These are phyloP conservation scores for Fregetta grallaria DNA, from an alignment of 2,113 vertebrate species.

Conservation along the genomic window DNA sequence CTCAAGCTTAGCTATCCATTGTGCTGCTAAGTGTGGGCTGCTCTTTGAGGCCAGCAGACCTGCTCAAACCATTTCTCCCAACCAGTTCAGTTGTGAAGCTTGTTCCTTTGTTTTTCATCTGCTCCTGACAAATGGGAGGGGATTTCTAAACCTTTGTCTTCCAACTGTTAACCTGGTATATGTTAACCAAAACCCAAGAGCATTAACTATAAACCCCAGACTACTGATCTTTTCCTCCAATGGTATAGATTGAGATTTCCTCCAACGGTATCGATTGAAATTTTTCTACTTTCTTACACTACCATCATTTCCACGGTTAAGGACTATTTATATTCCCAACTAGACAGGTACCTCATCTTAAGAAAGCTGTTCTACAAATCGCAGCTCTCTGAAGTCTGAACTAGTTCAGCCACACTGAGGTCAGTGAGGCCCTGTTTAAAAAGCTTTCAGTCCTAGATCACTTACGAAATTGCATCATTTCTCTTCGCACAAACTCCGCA, in stretches of 20 bases:
- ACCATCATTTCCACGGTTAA: neutral
- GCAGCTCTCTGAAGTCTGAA: neutral
- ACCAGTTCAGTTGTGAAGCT: neutral
- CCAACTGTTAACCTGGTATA: neutral
- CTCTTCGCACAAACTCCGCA: neutral
- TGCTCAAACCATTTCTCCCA: neutral
- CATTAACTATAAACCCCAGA: neutral
- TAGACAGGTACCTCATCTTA: neutral
- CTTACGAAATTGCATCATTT: neutral
- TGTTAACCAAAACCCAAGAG: neutral
- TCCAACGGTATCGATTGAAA: neutral
- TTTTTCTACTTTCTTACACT: neutral
- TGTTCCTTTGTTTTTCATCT: neutral
- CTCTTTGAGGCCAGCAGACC: neutral
- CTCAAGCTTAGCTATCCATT: neutral
- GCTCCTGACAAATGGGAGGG: neutral
- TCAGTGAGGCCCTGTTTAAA: neutral
- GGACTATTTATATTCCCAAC: neutral
- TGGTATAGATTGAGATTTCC: neutral
- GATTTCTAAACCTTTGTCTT: neutral
- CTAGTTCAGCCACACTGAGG: neutral
- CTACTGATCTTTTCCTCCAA: neutral
- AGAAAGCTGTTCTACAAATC: neutral
- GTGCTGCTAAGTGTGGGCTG: neutral
- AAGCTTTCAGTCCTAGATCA: neutral